phyloP scores from a whole-genome alignment of 2,113 vertebrate genomes.

The Dicrurus megarhynchus region DNA sequence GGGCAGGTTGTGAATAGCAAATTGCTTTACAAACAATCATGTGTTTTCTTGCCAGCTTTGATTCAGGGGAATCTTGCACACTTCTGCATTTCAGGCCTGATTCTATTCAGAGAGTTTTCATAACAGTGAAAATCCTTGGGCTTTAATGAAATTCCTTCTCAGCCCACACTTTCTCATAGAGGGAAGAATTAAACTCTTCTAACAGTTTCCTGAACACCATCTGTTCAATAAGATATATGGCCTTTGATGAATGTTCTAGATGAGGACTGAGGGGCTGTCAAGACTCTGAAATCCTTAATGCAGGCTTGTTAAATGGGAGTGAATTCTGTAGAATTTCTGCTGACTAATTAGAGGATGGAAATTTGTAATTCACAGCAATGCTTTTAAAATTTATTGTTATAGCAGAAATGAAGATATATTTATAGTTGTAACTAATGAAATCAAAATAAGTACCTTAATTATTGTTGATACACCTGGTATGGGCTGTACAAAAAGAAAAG shows the following conservation, averaged over 20 bases:
- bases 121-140: neutral
- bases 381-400: neutral
- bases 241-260: neutral
- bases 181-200: neutral
- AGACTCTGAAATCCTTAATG: neutral
- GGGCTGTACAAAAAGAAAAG: neutral
- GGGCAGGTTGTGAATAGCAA: neutral
- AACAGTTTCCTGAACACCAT: neutral
- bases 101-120: neutral
- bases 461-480: neutral
- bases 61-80: neutral
- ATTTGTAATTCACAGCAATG: neutral
- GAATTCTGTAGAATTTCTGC: neutral
- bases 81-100: neutral
- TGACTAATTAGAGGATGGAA: neutral
- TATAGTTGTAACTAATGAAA: neutral
- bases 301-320: neutral
- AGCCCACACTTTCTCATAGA: neutral
- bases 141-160: neutral
- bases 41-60: neutral
- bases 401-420: neutral
- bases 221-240: neutral
- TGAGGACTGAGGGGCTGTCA: neutral
- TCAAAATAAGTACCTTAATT: neutral
- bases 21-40: neutral